Conservation (phyloP, 2,888 invertebrate genomes). For the Tethea ocularis region DNA sequence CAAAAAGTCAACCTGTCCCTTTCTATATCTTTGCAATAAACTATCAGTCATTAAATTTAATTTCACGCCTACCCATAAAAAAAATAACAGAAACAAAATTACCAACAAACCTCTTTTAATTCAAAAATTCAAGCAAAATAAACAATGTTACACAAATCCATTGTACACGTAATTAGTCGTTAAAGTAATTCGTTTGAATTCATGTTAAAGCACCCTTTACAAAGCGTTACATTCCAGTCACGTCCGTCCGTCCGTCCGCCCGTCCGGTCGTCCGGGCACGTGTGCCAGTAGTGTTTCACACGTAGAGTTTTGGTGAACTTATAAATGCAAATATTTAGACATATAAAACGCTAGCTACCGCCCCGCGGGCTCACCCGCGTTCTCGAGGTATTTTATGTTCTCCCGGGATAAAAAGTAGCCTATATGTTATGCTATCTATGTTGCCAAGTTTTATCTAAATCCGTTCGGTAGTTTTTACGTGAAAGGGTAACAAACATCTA, state of each 20-base stretch:
- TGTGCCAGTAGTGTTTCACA: not conserved
- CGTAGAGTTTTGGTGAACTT: not conserved
- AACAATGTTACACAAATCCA: conserved; percentile 29
- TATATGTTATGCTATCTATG: too few relatives aligned
- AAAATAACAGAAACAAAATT: too few relatives aligned
- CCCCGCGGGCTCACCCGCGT: too few relatives aligned
- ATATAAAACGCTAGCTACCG: not conserved
- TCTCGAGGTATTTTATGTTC: too few relatives aligned
- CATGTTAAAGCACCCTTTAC: conserved; percentile 22
- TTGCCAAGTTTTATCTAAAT: too few relatives aligned
- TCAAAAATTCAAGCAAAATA: conserved; percentile 11
- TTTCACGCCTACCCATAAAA: too few relatives aligned
- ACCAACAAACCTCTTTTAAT: not conserved
- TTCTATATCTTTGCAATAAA: too few relatives aligned
- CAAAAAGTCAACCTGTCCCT: too few relatives aligned
- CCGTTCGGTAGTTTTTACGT: too few relatives aligned
- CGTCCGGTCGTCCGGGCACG: not conserved
- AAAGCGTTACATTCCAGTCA: conserved; percentile 24
- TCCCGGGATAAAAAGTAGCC: too few relatives aligned
- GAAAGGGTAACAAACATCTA: too few relatives aligned
- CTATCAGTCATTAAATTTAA: too few relatives aligned
- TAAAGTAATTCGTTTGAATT: conserved; percentile 39
- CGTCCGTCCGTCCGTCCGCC: conserved; percentile 11
- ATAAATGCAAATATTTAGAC: not conserved
- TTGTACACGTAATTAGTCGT: conserved; percentile 35